Conservation (phyloP, 37 sponge, comb jelly and placozoan genomes). For the Spongilla lacustris region DNA sequence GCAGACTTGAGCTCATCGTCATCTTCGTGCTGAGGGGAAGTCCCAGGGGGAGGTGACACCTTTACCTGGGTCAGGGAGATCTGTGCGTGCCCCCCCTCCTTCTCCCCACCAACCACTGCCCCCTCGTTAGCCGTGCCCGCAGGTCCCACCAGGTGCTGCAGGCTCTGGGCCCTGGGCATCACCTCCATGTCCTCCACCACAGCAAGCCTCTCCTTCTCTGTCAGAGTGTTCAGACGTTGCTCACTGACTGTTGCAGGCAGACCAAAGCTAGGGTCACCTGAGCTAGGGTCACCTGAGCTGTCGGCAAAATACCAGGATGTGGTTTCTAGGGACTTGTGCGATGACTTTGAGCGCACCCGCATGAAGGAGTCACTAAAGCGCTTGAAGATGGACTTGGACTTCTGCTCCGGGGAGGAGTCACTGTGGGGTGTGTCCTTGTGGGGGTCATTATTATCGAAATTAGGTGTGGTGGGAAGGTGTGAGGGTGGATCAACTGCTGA, state of each 20-base stretch:
- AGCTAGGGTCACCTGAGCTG: too few species aligned
- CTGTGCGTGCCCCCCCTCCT: background rate
- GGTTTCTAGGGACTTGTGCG: background rate
- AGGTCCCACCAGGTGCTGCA: background rate
- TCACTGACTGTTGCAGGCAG: constrained; percentile 17
- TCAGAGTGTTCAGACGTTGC: constrained; percentile 3
- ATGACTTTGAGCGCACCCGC: background rate
- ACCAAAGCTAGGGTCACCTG: background rate
- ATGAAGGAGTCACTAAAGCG: background rate
- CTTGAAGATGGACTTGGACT: constrained; percentile 5
- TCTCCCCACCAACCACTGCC: background rate
- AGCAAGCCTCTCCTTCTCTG: constrained; percentile 10
- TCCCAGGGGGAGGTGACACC: background rate
- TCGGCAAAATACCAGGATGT: background rate
- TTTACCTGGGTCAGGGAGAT: background rate
- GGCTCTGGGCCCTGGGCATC: constrained; percentile 16
- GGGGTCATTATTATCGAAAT: background rate
- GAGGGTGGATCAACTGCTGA: background rate
- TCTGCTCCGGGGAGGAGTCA: background rate
- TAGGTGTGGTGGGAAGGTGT: background rate
- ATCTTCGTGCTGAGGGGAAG: background rate
- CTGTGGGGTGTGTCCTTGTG: background rate
- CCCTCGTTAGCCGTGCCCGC: background rate
- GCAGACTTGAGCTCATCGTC: background rate
- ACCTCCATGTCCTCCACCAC: constrained; percentile 34